phyloP scores from a whole-genome alignment of 2,797 vertebrate genomes.

The Leptoclinus maculatus region DNA sequence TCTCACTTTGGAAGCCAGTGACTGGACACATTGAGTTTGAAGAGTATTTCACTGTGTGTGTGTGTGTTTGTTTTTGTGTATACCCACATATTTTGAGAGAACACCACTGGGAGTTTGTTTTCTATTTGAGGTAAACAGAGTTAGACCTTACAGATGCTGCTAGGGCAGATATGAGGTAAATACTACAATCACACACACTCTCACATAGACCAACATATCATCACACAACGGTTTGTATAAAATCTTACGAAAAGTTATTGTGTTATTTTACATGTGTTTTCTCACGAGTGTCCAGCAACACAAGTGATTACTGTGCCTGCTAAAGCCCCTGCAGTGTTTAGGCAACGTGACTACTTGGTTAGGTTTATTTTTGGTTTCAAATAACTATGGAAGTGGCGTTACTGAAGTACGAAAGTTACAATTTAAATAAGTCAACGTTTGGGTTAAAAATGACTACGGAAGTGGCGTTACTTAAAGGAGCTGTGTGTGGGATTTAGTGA shows the following conservation, averaged over 20 bases:
- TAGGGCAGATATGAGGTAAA: constrained; percentile 25
- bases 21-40: constrained; percentile 43
- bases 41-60: constrained; percentile 33
- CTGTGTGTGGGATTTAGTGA: too few species aligned
- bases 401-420: too few species aligned
- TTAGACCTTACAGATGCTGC: constrained; percentile 21
- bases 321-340: too few species aligned
- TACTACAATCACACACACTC: not conserved
- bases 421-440: too few species aligned
- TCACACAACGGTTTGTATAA: not conserved
- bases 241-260: not conserved
- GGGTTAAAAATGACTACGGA: too few species aligned
- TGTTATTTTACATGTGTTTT: not conserved
- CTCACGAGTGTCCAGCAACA: too few species aligned
- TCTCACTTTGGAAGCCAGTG: constrained; percentile 31
- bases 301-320: too few species aligned
- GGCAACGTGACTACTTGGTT: too few species aligned
- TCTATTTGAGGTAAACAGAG: constrained; percentile 55
- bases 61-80: constrained; percentile 18
- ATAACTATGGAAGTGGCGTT: too few species aligned
- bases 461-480: too few species aligned
- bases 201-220: not conserved
- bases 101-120: constrained; percentile 39
- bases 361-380: too few species aligned
- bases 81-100: constrained; percentile 33